A percentile compares a stretch with the other conserved stretches of the same genome.
Evolutionary conservation across 2,888 invertebrate species (phyloP).

Genomic region (Cosmopolites sordidus): DNA sequence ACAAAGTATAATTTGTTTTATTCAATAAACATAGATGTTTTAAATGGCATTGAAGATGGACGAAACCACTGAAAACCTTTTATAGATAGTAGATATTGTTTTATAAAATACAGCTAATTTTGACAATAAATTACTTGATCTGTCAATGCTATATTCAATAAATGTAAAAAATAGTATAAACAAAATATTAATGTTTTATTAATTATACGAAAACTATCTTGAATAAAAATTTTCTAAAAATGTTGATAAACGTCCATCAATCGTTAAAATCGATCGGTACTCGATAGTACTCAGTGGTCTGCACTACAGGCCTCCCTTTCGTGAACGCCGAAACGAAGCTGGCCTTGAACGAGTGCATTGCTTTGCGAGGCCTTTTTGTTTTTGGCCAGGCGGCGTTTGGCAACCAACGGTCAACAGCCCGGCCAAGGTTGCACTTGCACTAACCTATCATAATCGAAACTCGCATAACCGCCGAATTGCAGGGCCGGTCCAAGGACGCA

Average conservation of each 20-base stretch:
- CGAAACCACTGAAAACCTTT: too few relatives aligned
- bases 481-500: conserved; percentile 31
- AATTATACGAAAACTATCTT: too few relatives aligned
- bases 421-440: conserved; percentile 45
- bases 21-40: too few relatives aligned
- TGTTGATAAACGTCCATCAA: not conserved
- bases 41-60: too few relatives aligned
- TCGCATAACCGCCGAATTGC: conserved; percentile 38
- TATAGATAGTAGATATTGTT: too few relatives aligned
- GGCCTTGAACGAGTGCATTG: conserved; percentile 52
- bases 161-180: too few relatives aligned
- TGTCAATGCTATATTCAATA: too few relatives aligned
- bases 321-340: conserved; percentile 49
- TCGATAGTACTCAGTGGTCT: conserved; percentile 19
- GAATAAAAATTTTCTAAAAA: too few relatives aligned
- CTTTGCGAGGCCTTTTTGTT: conserved; percentile 49
- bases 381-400: conserved; percentile 47
- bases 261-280: conserved; percentile 18
- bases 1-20: too few relatives aligned
- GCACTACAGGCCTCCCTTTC: conserved; percentile 31
- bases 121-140: too few relatives aligned
- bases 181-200: too few relatives aligned
- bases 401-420: conserved; percentile 50
- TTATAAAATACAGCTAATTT: too few relatives aligned
- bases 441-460: conserved; percentile 49